These are phyloP conservation scores for Nudaria mundana DNA, from an alignment of 2,888 invertebrate genomes.

Conservation along the genomic window DNA sequence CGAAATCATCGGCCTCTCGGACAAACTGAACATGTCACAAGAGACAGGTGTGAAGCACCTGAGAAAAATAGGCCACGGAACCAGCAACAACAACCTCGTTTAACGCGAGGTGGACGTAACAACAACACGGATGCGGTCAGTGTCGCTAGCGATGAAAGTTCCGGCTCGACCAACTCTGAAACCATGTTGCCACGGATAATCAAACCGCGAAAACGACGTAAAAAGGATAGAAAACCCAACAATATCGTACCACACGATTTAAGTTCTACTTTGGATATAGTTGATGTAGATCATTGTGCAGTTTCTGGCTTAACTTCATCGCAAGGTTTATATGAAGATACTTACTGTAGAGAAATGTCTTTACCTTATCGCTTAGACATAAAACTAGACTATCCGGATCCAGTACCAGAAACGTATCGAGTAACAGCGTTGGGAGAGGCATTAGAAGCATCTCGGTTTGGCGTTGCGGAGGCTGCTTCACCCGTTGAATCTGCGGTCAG, in stretches of 20 bases:
- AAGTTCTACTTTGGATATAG: constrained; percentile 62
- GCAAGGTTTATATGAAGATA: constrained; percentile 73
- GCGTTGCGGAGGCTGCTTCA: constrained; percentile 66
- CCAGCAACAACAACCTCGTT: constrained; percentile 68
- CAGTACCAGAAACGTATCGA: constrained; percentile 63
- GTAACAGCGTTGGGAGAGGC: constrained; percentile 79
- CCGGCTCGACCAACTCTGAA: constrained; percentile 83
- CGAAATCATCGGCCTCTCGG: constrained; percentile 61
- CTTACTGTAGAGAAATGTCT: constrained; percentile 73
- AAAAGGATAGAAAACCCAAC: constrained; percentile 92
- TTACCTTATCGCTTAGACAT: constrained; percentile 71
- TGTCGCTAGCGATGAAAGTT: constrained; percentile 89
- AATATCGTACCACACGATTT: constrained; percentile 74
- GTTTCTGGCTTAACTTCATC: constrained; percentile 56
- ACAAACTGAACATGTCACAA: constrained; percentile 52
- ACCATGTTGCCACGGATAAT: constrained; percentile 93
- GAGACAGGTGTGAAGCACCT: constrained; percentile 61
- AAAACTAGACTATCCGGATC: constrained; percentile 69
- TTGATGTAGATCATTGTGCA: constrained; percentile 71
- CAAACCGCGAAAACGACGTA: constrained; percentile 93
- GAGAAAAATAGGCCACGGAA: constrained; percentile 67
- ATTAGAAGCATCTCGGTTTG: constrained; percentile 72
- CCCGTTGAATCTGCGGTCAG: constrained; percentile 73
- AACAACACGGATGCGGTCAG: constrained; percentile 85
- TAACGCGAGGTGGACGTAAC: constrained; percentile 65